phyloP scores from a whole-genome alignment of 2,797 vertebrate genomes.

The Clarias fuscus region DNA sequence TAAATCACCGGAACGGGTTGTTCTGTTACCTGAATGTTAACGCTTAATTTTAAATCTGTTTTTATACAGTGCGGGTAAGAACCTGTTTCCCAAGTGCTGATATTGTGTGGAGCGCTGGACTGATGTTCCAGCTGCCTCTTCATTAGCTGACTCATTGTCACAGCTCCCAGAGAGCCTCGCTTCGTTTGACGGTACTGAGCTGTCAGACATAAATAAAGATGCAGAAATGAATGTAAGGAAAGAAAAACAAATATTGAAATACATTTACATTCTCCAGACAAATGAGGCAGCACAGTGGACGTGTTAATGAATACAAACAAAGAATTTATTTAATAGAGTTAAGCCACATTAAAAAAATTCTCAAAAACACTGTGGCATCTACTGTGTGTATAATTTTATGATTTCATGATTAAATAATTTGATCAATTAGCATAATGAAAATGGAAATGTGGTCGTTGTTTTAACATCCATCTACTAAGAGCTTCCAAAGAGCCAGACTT shows the following conservation, averaged over 20 bases:
- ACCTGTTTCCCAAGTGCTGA: slow-evolving; percentile 98
- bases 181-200: slow-evolving; percentile 98
- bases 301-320: not conserved
- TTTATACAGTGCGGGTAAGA: not conserved
- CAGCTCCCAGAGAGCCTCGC: slow-evolving; percentile 93
- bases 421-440: not conserved
- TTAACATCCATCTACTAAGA: not conserved
- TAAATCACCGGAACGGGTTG: not conserved
- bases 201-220: slow-evolving; percentile 59
- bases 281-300: not conserved
- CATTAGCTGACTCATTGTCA: slow-evolving; percentile 98
- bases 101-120: slow-evolving; percentile 96
- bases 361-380: not conserved
- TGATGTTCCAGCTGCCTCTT: slow-evolving; percentile 98
- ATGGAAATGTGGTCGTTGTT: not conserved
- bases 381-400: not conserved
- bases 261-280: not conserved
- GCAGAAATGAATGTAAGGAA: not conserved
- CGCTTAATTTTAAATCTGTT: not conserved
- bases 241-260: not conserved
- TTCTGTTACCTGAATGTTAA: not conserved
- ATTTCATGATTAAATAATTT: not conserved
- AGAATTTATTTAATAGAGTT: not conserved
- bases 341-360: not conserved
- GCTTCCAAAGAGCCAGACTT: too few relatives aligned